These are phyloP conservation scores for Chrysogorgia sp. DNA, from an alignment of 92 coral and sea anemone species.

Conservation along the genomic window DNA sequence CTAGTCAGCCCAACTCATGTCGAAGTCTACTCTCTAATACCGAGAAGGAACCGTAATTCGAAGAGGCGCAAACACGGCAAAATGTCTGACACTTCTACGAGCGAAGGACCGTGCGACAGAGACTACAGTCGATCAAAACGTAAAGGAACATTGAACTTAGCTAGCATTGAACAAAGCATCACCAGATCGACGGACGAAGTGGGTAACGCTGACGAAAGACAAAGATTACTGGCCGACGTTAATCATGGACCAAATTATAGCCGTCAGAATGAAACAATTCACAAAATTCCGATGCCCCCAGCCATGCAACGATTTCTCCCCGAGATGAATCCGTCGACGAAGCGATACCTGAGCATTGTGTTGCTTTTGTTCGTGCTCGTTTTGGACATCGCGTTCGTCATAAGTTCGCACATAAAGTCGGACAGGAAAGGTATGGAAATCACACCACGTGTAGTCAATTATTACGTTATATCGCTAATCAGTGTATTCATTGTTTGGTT, in stretches of 20 bases:
- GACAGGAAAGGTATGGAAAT: neutral
- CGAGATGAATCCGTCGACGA: neutral
- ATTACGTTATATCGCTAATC: neutral
- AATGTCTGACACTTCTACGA: too few species aligned
- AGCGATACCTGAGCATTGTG: neutral
- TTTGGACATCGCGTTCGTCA: neutral
- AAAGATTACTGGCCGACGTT: neutral
- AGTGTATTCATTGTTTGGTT: constrained; percentile 6
- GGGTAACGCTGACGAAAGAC: too few species aligned
- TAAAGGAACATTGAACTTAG: too few species aligned
- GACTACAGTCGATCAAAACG: too few species aligned
- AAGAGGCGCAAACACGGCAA: too few species aligned
- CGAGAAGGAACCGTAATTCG: too few species aligned
- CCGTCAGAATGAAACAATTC: neutral
- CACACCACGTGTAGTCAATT: neutral
- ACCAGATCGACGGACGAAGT: too few species aligned
- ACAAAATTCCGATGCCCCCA: too few species aligned
- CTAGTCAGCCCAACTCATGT: too few species aligned
- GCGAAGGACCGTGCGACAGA: too few species aligned
- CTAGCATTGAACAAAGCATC: too few species aligned
- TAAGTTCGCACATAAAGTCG: neutral
- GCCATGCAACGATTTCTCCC: neutral
- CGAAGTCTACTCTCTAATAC: too few species aligned
- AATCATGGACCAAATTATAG: neutral
- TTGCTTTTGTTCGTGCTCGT: neutral